These are phyloP conservation scores for Recurvirostra avosetta DNA, from an alignment of 2,113 vertebrate genomes.

Conservation along the genomic window DNA sequence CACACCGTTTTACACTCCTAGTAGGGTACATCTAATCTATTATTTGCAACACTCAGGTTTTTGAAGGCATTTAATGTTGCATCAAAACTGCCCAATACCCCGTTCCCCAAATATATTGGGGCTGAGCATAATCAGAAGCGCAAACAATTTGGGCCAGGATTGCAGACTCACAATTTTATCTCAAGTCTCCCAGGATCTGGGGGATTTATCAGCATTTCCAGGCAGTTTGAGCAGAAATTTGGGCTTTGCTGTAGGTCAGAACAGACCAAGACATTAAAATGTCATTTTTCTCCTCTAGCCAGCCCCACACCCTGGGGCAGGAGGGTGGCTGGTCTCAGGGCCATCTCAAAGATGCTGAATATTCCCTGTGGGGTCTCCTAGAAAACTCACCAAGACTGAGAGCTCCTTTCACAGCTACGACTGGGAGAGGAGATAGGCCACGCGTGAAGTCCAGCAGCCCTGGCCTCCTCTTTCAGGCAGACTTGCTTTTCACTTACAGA, in stretches of 20 bases:
- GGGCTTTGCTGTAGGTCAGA: neutral
- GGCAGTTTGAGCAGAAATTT: neutral
- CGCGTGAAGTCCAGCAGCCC: neutral
- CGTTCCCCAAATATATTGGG: neutral
- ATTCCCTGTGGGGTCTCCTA: neutral
- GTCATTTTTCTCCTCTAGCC: neutral
- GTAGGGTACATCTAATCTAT: neutral
- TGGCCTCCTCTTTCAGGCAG: neutral
- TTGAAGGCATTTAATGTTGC: neutral
- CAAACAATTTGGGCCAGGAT: neutral
- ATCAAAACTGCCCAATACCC: neutral
- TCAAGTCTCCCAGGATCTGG: neutral
- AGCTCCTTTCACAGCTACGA: neutral
- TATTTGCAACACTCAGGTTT: neutral
- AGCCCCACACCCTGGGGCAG: neutral
- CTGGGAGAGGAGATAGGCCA: neutral
- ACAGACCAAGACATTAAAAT: neutral
- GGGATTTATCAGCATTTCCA: neutral
- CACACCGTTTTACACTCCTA: neutral
- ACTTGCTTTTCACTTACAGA: neutral
- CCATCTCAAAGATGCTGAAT: neutral
- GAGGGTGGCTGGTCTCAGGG: neutral
- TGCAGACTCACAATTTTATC: neutral
- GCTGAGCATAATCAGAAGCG: neutral
- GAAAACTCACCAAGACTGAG: neutral